Conservation (phyloP, 2,797 vertebrate species). For the Sebastes taczanowskii region DNA sequence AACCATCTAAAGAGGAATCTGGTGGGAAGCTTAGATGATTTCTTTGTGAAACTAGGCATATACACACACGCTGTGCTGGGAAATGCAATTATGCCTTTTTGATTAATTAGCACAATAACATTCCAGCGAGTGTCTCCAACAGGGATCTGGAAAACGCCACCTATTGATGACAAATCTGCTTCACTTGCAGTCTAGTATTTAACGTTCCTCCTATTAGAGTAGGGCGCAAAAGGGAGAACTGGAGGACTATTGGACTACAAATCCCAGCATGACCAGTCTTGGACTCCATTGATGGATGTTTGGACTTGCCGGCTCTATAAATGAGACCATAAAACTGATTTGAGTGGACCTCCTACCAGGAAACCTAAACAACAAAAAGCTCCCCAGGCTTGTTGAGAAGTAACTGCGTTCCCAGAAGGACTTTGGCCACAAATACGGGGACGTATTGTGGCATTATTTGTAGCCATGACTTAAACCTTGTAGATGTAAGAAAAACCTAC, state of each 20-base stretch:
- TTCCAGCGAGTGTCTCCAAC: slow-evolving; percentile 12
- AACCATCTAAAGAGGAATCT: background rate
- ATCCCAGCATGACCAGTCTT: background rate
- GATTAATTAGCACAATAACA: slow-evolving; percentile 37
- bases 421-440: background rate
- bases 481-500: slow-evolving; percentile 1
- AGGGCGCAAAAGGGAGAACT: background rate
- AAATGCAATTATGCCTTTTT: background rate
- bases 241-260: background rate
- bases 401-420: background rate
- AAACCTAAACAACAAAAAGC: background rate
- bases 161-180: background rate
- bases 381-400: background rate
- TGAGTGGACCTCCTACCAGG: slow-evolving; percentile 7
- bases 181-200: background rate
- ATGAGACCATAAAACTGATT: background rate
- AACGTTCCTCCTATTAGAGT: background rate
- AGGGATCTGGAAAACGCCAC: background rate
- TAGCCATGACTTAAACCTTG: slow-evolving; percentile 25
- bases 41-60: background rate
- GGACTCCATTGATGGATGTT: slow-evolving; percentile 1
- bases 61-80: slow-evolving; percentile 4
- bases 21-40: background rate
- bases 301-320: slow-evolving; percentile 3
- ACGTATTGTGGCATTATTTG: background rate